Conservation (phyloP, 2,888 invertebrate species). For the Habrosyne pyritoides region DNA sequence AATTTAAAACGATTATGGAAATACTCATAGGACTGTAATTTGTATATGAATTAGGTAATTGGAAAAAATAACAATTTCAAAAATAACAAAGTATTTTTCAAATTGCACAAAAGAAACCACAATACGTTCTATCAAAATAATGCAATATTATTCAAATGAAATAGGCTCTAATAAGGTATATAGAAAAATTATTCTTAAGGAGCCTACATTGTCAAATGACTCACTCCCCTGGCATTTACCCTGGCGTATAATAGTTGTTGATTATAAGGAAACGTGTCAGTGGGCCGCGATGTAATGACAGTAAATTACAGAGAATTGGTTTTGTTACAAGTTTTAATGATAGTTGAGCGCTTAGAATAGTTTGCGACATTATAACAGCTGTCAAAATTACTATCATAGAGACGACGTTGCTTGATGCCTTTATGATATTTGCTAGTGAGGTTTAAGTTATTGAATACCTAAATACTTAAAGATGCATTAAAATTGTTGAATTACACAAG, state of each 20-base stretch:
- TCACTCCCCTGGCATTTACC: conserved; percentile 19
- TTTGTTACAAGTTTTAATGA: conserved; percentile 32
- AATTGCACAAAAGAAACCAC: not conserved
- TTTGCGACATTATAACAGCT: conserved; percentile 26
- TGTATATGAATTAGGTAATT: too few species aligned
- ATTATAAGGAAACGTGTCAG: conserved; percentile 41
- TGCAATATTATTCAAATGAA: not conserved
- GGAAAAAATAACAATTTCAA: too few species aligned
- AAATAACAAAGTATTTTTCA: too few species aligned
- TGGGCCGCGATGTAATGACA: conserved; percentile 37
- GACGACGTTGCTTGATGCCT: conserved; percentile 1
- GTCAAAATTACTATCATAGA: conserved; percentile 21
- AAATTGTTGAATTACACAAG: not conserved
- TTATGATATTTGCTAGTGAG: not conserved
- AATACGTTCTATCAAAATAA: not conserved
- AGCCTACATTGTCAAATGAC: conserved; percentile 4
- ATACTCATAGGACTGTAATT: too few species aligned
- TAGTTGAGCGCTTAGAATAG: conserved; percentile 15
- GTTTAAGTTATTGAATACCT: not conserved
- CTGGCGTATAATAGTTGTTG: conserved; percentile 35
- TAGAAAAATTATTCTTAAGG: not conserved
- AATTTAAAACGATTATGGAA: too few species aligned
- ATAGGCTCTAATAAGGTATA: not conserved
- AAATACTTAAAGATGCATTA: not conserved
- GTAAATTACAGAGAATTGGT: conserved; percentile 34